These are phyloP conservation scores for Drosophila fulvimacula DNA, from an alignment of 2,888 invertebrate species.

Conservation along the genomic window DNA sequence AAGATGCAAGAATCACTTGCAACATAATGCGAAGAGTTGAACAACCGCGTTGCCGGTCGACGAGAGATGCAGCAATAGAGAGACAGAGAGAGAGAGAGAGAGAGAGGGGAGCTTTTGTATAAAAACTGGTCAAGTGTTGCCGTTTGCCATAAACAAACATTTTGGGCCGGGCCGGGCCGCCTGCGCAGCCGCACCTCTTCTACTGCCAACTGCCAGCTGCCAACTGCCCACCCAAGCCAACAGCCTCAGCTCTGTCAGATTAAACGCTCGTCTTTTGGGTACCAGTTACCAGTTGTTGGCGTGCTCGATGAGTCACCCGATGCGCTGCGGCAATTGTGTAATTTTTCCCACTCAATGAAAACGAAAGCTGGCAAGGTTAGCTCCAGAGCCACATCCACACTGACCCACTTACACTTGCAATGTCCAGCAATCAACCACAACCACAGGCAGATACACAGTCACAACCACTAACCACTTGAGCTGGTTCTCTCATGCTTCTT, in stretches of 20 bases:
- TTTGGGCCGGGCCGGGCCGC: conserved; percentile 55
- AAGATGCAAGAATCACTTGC: conserved; percentile 56
- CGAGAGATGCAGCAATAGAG: neutral
- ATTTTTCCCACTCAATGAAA: conserved; percentile 63
- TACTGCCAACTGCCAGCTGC: neutral
- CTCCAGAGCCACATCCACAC: conserved; percentile 34
- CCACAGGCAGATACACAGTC: neutral
- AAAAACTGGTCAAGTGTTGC: conserved; percentile 58
- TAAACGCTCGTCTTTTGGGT: conserved; percentile 23
- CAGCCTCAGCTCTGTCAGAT: conserved; percentile 21
- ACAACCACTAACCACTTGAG: conserved; percentile 5
- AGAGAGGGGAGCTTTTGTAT: neutral
- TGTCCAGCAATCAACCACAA: neutral
- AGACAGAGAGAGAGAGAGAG: neutral
- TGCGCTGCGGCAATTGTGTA: conserved; percentile 57
- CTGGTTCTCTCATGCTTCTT: conserved; percentile 6
- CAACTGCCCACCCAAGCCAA: conserved; percentile 35
- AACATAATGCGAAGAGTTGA: conserved; percentile 50
- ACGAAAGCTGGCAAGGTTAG: conserved; percentile 71
- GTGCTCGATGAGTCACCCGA: conserved; percentile 56
- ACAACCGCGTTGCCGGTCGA: conserved; percentile 49
- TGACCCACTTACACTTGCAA: conserved; percentile 53
- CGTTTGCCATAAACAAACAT: conserved; percentile 14
- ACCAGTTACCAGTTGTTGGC: conserved; percentile 47
- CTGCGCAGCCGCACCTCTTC: conserved; percentile 50